Conservation (phyloP, 2,888 invertebrate species). For the Neuroscelio doddi region DNA sequence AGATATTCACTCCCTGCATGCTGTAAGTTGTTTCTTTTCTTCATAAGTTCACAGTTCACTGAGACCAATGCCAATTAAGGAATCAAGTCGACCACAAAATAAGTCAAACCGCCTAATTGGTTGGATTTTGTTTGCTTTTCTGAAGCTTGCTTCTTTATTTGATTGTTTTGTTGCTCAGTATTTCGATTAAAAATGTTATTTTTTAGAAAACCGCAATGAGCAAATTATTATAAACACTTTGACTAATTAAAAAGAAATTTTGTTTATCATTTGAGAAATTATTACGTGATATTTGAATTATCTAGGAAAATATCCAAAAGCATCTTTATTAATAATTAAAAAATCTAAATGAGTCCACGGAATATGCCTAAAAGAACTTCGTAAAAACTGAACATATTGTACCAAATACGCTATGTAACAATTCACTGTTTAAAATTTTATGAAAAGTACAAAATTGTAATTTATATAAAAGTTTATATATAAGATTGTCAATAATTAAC, state of each 20-base stretch:
- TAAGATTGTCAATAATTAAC: too few species aligned
- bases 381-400: too few species aligned
- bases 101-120: conserved; percentile 8
- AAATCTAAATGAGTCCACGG: neutral
- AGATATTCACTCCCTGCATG: conserved; percentile 30
- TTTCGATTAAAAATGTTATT: too few species aligned
- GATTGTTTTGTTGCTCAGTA: neutral
- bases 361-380: neutral
- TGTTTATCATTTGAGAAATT: too few species aligned
- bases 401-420: too few species aligned
- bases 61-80: conserved; percentile 31
- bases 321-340: neutral
- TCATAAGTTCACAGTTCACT: conserved; percentile 15
- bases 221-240: too few species aligned
- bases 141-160: conserved; percentile 2
- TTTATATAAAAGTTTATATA: too few species aligned
- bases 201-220: too few species aligned
- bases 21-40: conserved; percentile 6
- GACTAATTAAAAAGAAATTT: too few species aligned
- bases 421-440: too few species aligned
- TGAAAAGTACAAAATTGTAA: too few species aligned
- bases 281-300: too few species aligned
- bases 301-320: neutral
- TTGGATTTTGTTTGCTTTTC: neutral
- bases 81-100: conserved; percentile 31